phyloP scores from a whole-genome alignment of 1,140 invertebrate species.

The Mactra quadrangularis region DNA sequence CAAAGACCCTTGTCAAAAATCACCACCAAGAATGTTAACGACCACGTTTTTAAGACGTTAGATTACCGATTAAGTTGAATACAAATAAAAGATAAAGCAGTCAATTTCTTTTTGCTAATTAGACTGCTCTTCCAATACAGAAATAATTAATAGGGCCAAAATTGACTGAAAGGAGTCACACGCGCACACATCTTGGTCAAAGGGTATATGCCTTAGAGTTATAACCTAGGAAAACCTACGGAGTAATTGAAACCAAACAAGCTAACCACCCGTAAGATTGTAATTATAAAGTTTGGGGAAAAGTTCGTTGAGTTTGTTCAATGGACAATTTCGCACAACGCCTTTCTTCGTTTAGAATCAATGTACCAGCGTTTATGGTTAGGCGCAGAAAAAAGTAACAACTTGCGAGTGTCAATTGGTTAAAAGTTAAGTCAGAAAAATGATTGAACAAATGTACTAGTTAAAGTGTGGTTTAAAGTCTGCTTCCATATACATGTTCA shows the following conservation, averaged over 20 bases:
- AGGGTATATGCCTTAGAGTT: background rate
- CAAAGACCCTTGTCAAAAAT: slow-evolving; percentile 50
- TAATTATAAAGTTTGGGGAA: no score
- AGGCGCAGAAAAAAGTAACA: no score
- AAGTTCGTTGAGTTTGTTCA: no score
- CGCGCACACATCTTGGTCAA: slow-evolving; percentile 46
- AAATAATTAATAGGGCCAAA: slow-evolving; percentile 40
- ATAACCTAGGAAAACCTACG: slow-evolving; percentile 22
- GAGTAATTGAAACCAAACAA: slow-evolving; percentile 24
- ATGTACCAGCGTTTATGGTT: no score
- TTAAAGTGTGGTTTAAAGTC: no score
- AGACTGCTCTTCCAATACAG: slow-evolving; percentile 46
- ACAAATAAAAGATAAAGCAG: slow-evolving; percentile 34
- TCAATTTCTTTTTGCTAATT: slow-evolving; percentile 46
- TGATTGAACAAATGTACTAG: no score
- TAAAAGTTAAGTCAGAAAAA: no score
- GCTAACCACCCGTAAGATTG: no score
- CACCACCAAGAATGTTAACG: slow-evolving; percentile 50
- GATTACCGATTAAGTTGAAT: slow-evolving; percentile 21
- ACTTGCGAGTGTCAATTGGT: no score
- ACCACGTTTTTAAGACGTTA: slow-evolving; percentile 19
- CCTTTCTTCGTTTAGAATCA: no score
- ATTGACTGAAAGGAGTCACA: slow-evolving; percentile 35
- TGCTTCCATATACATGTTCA: no score
- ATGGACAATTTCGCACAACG: no score